Evolutionary conservation across 1,140 invertebrate species (phyloP), one percentile per base, ranked within the genome.

Genomic region (Drosophila bocki): DNA sequence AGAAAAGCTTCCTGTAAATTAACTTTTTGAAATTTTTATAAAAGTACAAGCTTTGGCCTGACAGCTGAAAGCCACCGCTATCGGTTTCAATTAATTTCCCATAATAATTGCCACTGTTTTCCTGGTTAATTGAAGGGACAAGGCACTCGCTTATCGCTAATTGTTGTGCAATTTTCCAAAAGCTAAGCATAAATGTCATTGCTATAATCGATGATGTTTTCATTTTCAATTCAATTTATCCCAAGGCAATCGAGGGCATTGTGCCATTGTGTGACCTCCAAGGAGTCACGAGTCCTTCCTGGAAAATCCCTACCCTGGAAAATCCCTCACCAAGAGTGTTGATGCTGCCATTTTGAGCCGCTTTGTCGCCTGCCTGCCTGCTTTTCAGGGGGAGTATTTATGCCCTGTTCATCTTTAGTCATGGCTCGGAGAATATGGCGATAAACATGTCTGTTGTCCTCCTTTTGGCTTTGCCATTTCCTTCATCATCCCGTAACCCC

Each of bases 391-490:
- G 11, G 57, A 78, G 84, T 88, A 83, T 87, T 88, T 88, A 88
- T 88, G 80, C 32, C 76, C 54, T 87, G 82, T 83, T 65, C 71
- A 82, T 87, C 83, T 87, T 87, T 88, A 87, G 84, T 83, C 84
- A 84, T 87, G 83, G 84, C 83, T 83, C 61, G 80, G 71, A 87
- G 79, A 88, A 87, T 87, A 87, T 87, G 84, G 83, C 83, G 83
- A 87, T 87, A 87, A 87, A 87, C 84, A 87, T 88, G 84, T 86
- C 83, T 72, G 65, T 68, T 67, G 63, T 67, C 54, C 56, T 65
- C 15, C 15, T 29, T 29, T 29, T 45, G 35, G 22, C 60, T 56
- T 54, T 54, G 29, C 29, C 19, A 32, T 6, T 17, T 29, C 26
- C 26, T 26, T 26, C 26, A 26, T 26, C 26, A 26, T 5, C 26